Evolutionary conservation across 2,797 vertebrate species (phyloP), one percentile per base, ranked within the genome.

Genomic region (Denticeps clupeoides): DNA sequence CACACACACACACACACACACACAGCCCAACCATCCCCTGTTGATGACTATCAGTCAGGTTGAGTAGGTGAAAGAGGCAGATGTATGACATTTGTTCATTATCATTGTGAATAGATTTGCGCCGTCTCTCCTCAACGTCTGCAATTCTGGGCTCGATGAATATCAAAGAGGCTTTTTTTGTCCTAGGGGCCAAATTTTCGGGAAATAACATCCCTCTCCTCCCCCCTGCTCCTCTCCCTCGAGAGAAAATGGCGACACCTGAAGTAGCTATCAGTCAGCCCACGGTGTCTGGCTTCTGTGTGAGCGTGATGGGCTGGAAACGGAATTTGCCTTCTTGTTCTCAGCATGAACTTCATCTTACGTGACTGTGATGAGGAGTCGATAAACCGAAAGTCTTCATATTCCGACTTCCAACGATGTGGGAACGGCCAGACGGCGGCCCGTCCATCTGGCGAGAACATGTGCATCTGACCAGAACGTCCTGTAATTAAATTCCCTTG

Each of bases 11-110:
- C 38, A 41, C 29, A 28, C 47, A 40, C 18, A 46, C 51, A 58
- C 13, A 56, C 62, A 67, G 63, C 68, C 70, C 71, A 74, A 59
- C 72, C 79, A 68, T 82, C 80, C 79, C 80, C 79, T 78, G 76
- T 64, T 83, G 83, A 88, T 82, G 82, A 80, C 79, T 79, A 87
- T 86, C 84, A 81, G 63, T 76, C 67, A 35, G 33, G 38, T 31
- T 35, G 5, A 21, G 80, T 85, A 74, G 69, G 71, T 81, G 70
- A 82, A 73, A 84, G 76, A 84, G 69, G 60, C 71, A 64, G 74
- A 84, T 75, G 79, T 84, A 84, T 87, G 85, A 88, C 85, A 88
- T 81, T 85, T 71, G 55, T 80, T 88, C 82, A 83, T 82, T 87
- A 85, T 81, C 78, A 72, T 79, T 78, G 77, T 70, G 75, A 74